Percentiles rank a stretch among this genome's conserved stretches.
Conservation (phyloP, 2,113 vertebrate genomes). For the Pyxicephalus adspersus region DNA sequence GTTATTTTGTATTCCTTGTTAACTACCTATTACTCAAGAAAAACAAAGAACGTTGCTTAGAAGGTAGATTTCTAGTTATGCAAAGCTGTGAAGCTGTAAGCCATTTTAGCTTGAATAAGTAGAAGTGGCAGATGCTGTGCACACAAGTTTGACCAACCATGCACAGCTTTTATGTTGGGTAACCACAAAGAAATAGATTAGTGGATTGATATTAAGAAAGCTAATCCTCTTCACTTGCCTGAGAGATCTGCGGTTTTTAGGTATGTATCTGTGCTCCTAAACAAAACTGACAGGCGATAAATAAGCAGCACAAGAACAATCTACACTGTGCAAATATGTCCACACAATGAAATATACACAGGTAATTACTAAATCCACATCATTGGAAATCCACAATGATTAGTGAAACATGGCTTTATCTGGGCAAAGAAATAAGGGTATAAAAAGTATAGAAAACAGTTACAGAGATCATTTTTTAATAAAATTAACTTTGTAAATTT, state of each 20-base stretch:
- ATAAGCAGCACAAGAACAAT: not conserved
- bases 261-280: slow-evolving; percentile 17
- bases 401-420: slow-evolving; percentile 5
- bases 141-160: not conserved
- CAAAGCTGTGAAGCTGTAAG: too few relatives aligned
- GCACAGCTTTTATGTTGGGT: not conserved
- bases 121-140: not conserved
- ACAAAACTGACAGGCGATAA: slow-evolving; percentile 33
- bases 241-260: slow-evolving; percentile 8
- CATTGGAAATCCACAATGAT: not conserved
- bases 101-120: not conserved
- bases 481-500: too few relatives aligned
- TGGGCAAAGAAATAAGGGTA: not conserved
- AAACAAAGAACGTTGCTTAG: too few relatives aligned
- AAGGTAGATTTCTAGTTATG: too few relatives aligned
- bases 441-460: not conserved
- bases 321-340: slow-evolving; percentile 23
- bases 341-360: not conserved
- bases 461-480: too few relatives aligned
- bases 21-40: too few relatives aligned
- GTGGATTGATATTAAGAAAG: slow-evolving; percentile 35
- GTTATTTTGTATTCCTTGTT: too few relatives aligned
- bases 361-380: slow-evolving; percentile 11
- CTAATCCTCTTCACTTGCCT: slow-evolving; percentile 1
- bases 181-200: slow-evolving; percentile 19